phyloP scores from a whole-genome alignment of 2,888 invertebrate genomes.

The Minunthozetes semirufus region DNA sequence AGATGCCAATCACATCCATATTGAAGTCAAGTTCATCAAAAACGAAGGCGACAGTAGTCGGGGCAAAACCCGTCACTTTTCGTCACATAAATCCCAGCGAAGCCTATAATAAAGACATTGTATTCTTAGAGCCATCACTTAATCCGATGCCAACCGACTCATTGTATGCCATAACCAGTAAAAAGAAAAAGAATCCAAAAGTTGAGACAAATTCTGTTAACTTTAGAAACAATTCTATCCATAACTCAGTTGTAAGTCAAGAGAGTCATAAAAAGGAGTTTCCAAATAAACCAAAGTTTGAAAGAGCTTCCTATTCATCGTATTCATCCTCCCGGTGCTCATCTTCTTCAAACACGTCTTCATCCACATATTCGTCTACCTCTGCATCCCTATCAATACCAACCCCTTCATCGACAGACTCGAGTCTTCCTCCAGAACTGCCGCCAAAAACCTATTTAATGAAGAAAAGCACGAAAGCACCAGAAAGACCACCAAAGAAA shows the following conservation, averaged over 20 bases:
- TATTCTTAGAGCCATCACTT: neutral
- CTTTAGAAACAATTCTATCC: neutral
- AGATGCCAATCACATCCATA: neutral
- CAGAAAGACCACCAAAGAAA: constrained; percentile 13
- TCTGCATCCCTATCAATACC: constrained; percentile 39
- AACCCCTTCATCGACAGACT: constrained; percentile 32
- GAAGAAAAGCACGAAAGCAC: neutral
- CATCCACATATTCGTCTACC: constrained; percentile 38
- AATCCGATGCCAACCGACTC: too few relatives aligned
- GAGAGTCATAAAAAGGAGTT: neutral
- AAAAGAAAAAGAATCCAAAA: neutral
- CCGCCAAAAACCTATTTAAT: neutral
- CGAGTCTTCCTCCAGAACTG: constrained; percentile 15
- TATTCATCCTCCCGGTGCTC: constrained; percentile 38
- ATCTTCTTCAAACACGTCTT: constrained; percentile 38
- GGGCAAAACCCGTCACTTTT: neutral
- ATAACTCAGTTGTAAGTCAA: neutral
- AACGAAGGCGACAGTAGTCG: neutral
- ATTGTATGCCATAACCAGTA: constrained; percentile 6
- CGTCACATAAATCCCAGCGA: neutral
- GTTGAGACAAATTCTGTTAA: neutral
- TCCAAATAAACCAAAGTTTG: neutral
- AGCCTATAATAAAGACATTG: neutral
- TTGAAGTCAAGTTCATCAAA: neutral
- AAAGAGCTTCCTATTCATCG: neutral